Base-by-base conservation (phyloP, 2,797 vertebrate genomes). In the Sebastes hubbsi region DNA sequence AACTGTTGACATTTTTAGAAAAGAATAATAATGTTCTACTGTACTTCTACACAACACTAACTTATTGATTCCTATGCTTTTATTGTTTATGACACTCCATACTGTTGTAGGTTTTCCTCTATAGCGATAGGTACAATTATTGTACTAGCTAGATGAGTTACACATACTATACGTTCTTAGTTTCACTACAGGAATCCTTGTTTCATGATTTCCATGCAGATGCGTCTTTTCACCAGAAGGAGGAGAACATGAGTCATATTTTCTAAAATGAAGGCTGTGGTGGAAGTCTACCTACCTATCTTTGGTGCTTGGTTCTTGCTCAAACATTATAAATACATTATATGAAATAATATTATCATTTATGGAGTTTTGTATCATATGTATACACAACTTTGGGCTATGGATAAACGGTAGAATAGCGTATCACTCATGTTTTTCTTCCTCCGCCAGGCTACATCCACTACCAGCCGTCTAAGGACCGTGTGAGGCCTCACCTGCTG, bases 381-480 rank as follows among this genome's bases (percentile, higher is more conserved):
- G 3, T 55, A 5, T 8, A 52, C 22, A 20, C 9, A 42, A 14
- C 3, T 11, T 58, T 52, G 0, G 4, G 6, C 8, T 55, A 6
- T 65, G 38, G 38, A 24, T 75, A 34, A 76, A 52, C 16, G 14
- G 54, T 29, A 27, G 5, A 65, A n/a, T 1, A 24, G 22, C 22
- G 7, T 13, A 9, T 65, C 1, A 61, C 34, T 64, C 2, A 1
- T 68, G 16, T 64, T 36, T 54, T 32, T 38, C 18, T 56, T 65
- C 36, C 18, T 25, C 67, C 34, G 0, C 20, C 77, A 99, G 99
- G 99, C 92, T 99, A 97, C 84, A 97, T 99, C 94, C 97, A 99
- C 91, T 99, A 99, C 88, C 95, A 98, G 94, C 99, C 98, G 0
- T 98, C 98, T 22, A 98, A 98, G 92, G 99, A 99, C 93, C 96